A percentile compares a stretch with the other conserved stretches of the same genome.
Evolutionary conservation across 2,888 invertebrate species (phyloP).

Genomic region (Chrysolina americana): DNA sequence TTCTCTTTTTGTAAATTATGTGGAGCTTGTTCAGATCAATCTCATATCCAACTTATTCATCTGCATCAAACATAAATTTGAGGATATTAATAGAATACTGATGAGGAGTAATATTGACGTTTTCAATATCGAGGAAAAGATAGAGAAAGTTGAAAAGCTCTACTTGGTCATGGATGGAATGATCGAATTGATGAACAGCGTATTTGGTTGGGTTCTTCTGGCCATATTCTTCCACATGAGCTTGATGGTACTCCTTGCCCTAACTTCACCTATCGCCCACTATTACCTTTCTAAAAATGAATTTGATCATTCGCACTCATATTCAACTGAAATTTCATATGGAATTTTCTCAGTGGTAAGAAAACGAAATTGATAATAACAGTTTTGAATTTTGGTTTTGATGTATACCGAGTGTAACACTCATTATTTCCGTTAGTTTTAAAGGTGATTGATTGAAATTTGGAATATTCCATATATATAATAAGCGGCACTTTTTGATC

Average conservation of each 20-base stretch:
- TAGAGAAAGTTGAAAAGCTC: conserved; percentile 8
- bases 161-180: conserved; percentile 2
- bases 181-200: not conserved
- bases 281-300: not conserved
- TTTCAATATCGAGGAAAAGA: not conserved
- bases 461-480: too few relatives aligned
- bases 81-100: not conserved
- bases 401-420: too few relatives aligned
- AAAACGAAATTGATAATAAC: not conserved
- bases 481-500: too few relatives aligned
- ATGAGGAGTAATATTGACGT: not conserved
- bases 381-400: not conserved
- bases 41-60: conserved; percentile 7
- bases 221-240: not conserved
- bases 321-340: not conserved
- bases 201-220: conserved; percentile 12
- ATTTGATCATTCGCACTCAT: not conserved
- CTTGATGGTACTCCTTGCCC: not conserved
- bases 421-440: too few relatives aligned
- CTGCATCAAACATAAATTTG: conserved; percentile 9
- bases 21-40: not conserved
- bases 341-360: not conserved
- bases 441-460: too few relatives aligned
- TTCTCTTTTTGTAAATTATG: not conserved
- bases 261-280: not conserved